A percentile compares a stretch with the other conserved stretches of the same genome.
These are phyloP conservation scores for Stegana nigrithorax DNA, from an alignment of 2,888 invertebrate genomes.

Conservation along the genomic window DNA sequence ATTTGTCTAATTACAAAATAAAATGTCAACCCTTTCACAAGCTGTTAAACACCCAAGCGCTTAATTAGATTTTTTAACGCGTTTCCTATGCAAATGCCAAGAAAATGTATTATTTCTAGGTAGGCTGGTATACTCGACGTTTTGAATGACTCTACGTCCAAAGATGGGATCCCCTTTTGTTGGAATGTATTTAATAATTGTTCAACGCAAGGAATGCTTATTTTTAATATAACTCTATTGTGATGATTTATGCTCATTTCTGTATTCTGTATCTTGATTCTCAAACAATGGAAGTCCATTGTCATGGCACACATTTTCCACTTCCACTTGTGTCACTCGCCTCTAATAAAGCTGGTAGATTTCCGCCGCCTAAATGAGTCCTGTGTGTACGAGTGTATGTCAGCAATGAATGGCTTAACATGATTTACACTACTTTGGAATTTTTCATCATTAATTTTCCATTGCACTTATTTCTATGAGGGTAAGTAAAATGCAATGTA, in stretches of 20 bases:
- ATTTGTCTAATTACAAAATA: slow-evolving; percentile 32
- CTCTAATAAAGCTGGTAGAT: no score
- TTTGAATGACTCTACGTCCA: background rate
- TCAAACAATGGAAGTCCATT: no score
- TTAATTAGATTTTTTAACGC: slow-evolving; percentile 7
- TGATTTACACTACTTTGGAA: slow-evolving; percentile 62
- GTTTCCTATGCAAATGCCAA: slow-evolving; percentile 11
- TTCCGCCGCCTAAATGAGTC: no score
- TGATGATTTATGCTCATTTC: no score
- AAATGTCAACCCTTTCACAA: slow-evolving; percentile 32
- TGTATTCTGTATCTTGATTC: no score
- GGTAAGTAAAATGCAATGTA: background rate
- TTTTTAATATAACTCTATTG: no score
- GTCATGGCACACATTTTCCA: no score
- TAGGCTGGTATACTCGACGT: background rate
- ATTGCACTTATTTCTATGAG: no score
- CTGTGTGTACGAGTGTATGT: no score
- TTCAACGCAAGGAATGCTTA: no score
- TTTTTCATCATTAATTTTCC: slow-evolving; percentile 39
- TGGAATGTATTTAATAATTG: background rate
- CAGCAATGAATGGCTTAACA: slow-evolving; percentile 66
- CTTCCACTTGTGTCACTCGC: no score
- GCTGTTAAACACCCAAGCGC: background rate
- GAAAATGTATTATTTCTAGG: background rate
- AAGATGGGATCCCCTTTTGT: background rate